Evolutionary conservation across 2,113 vertebrate species (phyloP), one percentile per base, ranked within the genome.

Genomic region (Picathartes gymnocephalus): DNA sequence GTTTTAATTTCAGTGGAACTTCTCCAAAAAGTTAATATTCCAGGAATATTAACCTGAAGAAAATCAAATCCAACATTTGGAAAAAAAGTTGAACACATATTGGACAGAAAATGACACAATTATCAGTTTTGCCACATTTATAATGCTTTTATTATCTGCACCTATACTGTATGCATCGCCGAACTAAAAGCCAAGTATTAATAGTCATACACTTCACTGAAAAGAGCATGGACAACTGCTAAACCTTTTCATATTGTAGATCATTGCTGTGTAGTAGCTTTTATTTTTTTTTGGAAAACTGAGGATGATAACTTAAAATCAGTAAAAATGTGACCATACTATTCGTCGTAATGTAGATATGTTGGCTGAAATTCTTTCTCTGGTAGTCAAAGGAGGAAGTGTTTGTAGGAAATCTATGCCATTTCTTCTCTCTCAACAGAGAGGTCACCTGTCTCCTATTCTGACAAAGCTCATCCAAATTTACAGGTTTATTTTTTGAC

Each of bases 11-110:
- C 39, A 37, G 4, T 87, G 44, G 27, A 71, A 70, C 24, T 81
- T 83, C 51, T 84, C 22, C 30, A 68, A 68, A 24, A n/a, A n/a
- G n/a, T n/a, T n/a, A n/a, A n/a, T n/a, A 28, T 47, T 47, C 6
- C 31, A 58, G 16, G 27, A 54, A 31, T 54, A 39, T 62, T 81
- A 57, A 66, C 37, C 33, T 60, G 44, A 65, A 44, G 30, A 84
- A 93, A 73, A 56, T 64, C 33, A 73, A 65, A 39, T 4, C 1
- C 7, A 7, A 4, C 5, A 48, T 68, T 76, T 62, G 40, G 9
- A 10, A 11, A 50, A 74, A 64, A 64, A n/a, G 3, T 31, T 57
- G 8, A 92, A 53, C 3, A 31, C 1, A 0, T 58, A 5, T 42
- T 48, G 66, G 33, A 40, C 19, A 56, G 61, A 37, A 80, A 66